Conservation (phyloP, 2,888 invertebrate species). For the Trachelus stipa region DNA sequence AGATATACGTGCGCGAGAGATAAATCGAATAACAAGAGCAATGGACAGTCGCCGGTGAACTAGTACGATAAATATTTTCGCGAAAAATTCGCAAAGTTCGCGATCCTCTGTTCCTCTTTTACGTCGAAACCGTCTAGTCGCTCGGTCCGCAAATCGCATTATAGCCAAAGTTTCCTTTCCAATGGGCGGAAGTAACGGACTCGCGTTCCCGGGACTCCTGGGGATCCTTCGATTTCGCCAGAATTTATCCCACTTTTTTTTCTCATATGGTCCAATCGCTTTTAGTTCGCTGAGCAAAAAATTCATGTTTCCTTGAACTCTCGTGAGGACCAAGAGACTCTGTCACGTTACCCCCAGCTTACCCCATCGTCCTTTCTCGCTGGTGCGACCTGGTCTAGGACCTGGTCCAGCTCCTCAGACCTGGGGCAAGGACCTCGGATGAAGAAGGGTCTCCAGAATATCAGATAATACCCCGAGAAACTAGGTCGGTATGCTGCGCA, state of each 20-base stretch:
- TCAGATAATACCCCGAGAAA: neutral
- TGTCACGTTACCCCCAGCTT: no score
- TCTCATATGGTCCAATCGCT: neutral
- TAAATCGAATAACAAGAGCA: neutral
- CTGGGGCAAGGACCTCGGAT: neutral
- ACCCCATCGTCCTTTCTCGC: no score
- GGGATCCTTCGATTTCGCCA: neutral
- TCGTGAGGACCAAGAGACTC: neutral
- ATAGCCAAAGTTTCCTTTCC: neutral
- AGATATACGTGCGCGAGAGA: neutral
- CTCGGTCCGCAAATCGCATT: neutral
- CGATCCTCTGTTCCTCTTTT: neutral
- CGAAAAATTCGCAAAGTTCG: conserved; percentile 2
- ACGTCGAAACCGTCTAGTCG: neutral
- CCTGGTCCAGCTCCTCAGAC: neutral
- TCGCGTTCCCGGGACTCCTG: neutral
- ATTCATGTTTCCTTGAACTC: neutral
- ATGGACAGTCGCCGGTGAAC: neutral
- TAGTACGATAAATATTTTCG: conserved; percentile 28
- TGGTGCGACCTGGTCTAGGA: no score
- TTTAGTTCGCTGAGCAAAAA: neutral
- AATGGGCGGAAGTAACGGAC: neutral
- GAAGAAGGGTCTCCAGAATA: neutral
- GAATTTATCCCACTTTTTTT: neutral
- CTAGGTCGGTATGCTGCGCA: neutral